phyloP scores from a whole-genome alignment of 2,113 vertebrate genomes.

The Indicator maculatus region DNA sequence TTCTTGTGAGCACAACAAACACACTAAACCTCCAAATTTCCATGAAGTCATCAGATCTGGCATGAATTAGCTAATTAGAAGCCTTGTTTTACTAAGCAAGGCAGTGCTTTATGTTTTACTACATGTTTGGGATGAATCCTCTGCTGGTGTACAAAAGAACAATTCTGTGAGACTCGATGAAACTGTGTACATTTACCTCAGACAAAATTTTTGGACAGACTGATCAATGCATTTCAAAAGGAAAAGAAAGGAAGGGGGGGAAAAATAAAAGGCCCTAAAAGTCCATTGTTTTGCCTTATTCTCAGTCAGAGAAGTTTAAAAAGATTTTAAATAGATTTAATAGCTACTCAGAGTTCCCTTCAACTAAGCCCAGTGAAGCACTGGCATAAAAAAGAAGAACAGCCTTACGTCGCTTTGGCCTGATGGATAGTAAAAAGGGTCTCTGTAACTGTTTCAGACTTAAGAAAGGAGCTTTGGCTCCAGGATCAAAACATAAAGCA shows the following conservation, averaged over 20 bases:
- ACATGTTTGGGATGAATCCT: background rate
- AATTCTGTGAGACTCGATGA: background rate
- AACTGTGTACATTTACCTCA: background rate
- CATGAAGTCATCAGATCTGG: background rate
- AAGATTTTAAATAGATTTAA: background rate
- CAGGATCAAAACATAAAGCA: background rate
- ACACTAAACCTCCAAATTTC: background rate
- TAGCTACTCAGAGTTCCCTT: background rate
- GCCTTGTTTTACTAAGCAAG: background rate
- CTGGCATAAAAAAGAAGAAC: background rate
- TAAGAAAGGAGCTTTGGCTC: background rate
- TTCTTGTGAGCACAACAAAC: background rate
- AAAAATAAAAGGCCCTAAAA: background rate
- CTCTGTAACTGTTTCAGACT: background rate
- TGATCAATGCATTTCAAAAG: background rate
- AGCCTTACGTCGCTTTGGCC: background rate
- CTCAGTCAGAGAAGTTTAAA: background rate
- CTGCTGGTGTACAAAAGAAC: background rate
- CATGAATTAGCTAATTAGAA: background rate
- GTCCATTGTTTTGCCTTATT: background rate
- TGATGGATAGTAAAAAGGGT: background rate
- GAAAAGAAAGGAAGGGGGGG: background rate
- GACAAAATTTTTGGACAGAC: background rate
- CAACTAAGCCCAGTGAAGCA: background rate
- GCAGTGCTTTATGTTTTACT: background rate